These are phyloP conservation scores for Trichomalopsis sarcophagae DNA, from an alignment of 1,140 invertebrate genomes.

Conservation along the genomic window DNA sequence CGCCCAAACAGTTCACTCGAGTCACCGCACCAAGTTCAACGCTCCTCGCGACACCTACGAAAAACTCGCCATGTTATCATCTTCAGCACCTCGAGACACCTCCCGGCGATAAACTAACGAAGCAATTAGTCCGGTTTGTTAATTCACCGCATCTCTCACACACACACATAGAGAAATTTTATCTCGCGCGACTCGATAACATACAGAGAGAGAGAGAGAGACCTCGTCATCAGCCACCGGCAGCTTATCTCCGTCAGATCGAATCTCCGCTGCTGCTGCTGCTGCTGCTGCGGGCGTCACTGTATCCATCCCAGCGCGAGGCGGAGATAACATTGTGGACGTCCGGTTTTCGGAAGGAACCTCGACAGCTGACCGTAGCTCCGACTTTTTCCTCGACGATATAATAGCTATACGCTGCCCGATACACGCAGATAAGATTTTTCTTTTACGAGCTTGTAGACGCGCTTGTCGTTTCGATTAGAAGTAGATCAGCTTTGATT, in stretches of 20 bases:
- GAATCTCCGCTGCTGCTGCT: not conserved
- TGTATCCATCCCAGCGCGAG: not conserved
- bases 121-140: slow-evolving; percentile 27
- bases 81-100: not conserved
- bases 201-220: not conserved
- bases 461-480: not conserved
- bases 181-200: slow-evolving; percentile 7
- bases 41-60: too few relatives aligned
- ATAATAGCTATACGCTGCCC: not conserved
- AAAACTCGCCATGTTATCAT: too few relatives aligned
- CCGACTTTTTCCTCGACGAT: not conserved
- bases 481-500: not conserved
- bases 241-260: slow-evolving; percentile 4
- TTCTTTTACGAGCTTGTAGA: not conserved
- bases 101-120: slow-evolving; percentile 22
- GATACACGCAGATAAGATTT: not conserved
- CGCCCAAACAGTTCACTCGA: too few relatives aligned
- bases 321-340: slow-evolving; percentile 1
- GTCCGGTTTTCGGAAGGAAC: slow-evolving; percentile 16
- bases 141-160: not conserved
- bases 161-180: not conserved
- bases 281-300: not conserved
- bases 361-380: not conserved
- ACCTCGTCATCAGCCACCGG: not conserved
- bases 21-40: too few relatives aligned